These are phyloP conservation scores for Microctenopoma stevenorrisi DNA, from an alignment of 2,797 vertebrate species.

Conservation along the genomic window DNA sequence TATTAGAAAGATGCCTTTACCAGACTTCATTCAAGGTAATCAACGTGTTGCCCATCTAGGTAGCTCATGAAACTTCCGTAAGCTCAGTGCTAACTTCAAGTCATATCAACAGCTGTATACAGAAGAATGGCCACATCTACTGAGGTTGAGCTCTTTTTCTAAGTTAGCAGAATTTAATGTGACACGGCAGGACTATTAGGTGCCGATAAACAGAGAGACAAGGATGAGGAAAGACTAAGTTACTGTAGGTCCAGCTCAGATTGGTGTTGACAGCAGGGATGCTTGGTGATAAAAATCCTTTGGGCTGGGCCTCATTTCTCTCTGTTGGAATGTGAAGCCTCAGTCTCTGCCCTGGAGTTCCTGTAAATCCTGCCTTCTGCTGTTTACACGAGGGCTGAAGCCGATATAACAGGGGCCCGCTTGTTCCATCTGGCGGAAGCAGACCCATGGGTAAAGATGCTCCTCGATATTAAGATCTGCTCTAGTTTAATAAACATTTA, in stretches of 20 bases:
- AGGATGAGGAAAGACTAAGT: slow-evolving; percentile 9
- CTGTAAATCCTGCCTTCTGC: slow-evolving; percentile 80
- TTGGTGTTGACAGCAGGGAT: slow-evolving; percentile 43
- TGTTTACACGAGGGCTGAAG: slow-evolving; percentile 72
- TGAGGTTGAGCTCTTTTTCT: slow-evolving; percentile 20
- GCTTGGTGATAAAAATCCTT: slow-evolving; percentile 60
- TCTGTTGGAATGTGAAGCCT: slow-evolving; percentile 64
- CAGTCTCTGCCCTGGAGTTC: slow-evolving; percentile 62
- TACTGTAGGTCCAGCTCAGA: slow-evolving; percentile 33
- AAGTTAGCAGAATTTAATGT: slow-evolving; percentile 12
- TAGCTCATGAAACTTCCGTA: slow-evolving; percentile 26
- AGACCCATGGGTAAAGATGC: neutral
- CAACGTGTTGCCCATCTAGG: slow-evolving; percentile 41
- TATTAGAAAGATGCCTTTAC: slow-evolving; percentile 58
- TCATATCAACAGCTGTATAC: slow-evolving; percentile 16
- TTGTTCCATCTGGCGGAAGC: slow-evolving; percentile 68
- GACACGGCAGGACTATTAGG: slow-evolving; percentile 13
- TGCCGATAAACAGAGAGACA: slow-evolving; percentile 5
- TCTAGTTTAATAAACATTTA: slow-evolving; percentile 6
- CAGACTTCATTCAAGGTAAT: no score
- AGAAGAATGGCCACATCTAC: slow-evolving; percentile 12
- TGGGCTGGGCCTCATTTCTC: slow-evolving; percentile 61
- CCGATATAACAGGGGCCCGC: slow-evolving; percentile 52
- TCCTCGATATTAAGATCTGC: slow-evolving; percentile 17
- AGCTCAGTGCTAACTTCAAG: slow-evolving; percentile 25